These are phyloP conservation scores for Diphyllodes magnificus DNA, from an alignment of 2,113 vertebrate genomes.

Conservation along the genomic window DNA sequence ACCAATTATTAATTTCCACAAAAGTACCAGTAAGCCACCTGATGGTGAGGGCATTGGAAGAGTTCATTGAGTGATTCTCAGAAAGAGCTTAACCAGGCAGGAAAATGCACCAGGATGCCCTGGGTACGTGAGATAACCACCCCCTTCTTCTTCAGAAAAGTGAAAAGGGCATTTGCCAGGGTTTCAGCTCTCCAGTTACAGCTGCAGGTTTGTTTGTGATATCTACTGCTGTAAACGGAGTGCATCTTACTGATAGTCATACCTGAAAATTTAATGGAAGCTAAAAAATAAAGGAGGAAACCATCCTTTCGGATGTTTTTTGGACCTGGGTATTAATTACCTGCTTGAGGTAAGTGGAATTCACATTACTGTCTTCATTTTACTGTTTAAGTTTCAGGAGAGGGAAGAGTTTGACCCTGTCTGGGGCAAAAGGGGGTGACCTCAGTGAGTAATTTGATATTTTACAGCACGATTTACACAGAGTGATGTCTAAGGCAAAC, in stretches of 20 bases:
- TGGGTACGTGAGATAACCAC: rapidly evolving
- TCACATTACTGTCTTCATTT: neutral
- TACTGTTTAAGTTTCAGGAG: neutral
- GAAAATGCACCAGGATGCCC: neutral
- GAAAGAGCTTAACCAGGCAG: neutral
- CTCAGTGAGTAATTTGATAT: neutral
- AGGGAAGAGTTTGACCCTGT: neutral
- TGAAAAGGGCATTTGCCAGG: neutral
- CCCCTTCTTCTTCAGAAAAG: neutral
- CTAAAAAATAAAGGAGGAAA: neutral
- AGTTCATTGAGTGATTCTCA: neutral
- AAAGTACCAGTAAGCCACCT: neutral
- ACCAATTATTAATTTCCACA: neutral
- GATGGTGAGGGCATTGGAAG: neutral
- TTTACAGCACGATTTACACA: neutral
- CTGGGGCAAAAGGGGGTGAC: neutral
- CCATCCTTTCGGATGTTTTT: neutral
- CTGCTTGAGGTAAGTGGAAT: neutral
- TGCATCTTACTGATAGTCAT: neutral
- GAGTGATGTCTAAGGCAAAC: neutral
- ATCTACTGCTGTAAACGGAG: neutral
- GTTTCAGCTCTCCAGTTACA: neutral
- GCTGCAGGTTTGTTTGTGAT: neutral
- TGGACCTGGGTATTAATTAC: neutral
- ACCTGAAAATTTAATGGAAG: neutral